Evolutionary conservation across 2,888 invertebrate genomes (phyloP).

Genomic region (Laspeyria flexula): DNA sequence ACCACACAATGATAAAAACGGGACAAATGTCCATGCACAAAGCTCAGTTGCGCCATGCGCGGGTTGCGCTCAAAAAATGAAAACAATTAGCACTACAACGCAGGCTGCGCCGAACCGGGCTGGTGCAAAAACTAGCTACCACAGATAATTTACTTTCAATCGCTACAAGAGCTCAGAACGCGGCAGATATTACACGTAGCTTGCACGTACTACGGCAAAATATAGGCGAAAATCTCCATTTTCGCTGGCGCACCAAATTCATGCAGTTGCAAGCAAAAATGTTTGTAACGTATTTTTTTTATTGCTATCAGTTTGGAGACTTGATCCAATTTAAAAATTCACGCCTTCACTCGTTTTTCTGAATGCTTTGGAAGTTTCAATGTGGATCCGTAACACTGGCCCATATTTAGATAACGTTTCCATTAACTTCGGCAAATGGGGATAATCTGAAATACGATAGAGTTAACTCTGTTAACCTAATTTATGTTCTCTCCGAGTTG

Average conservation of each 20-base stretch:
- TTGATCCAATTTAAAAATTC: conserved; percentile 29
- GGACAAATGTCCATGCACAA: conserved; percentile 49
- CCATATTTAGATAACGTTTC: not conserved
- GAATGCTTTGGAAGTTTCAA: not conserved
- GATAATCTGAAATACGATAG: conserved; percentile 4
- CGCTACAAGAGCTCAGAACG: conserved; percentile 52
- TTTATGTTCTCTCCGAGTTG: not conserved
- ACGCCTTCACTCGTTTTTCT: conserved; percentile 4
- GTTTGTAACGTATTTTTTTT: conserved; percentile 30
- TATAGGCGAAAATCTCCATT: conserved; percentile 47
- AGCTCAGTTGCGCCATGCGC: conserved; percentile 42
- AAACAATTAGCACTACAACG: conserved; percentile 65
- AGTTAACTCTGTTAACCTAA: not conserved
- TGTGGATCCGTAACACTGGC: not conserved
- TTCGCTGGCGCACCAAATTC: conserved; percentile 40
- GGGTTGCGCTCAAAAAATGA: conserved; percentile 56
- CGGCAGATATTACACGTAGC: conserved; percentile 59
- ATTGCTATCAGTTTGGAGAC: conserved; percentile 28
- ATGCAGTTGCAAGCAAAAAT: conserved; percentile 34
- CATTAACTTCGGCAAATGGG: not conserved
- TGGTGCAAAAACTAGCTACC: conserved; percentile 55
- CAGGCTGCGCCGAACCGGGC: conserved; percentile 43
- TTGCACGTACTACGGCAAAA: too few species aligned
- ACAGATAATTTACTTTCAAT: conserved; percentile 75
- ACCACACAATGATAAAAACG: conserved; percentile 53